A percentile compares a stretch with the other conserved stretches of the same genome.
phyloP scores from a whole-genome alignment of 2,797 vertebrate species.

The Merluccius polli region DNA sequence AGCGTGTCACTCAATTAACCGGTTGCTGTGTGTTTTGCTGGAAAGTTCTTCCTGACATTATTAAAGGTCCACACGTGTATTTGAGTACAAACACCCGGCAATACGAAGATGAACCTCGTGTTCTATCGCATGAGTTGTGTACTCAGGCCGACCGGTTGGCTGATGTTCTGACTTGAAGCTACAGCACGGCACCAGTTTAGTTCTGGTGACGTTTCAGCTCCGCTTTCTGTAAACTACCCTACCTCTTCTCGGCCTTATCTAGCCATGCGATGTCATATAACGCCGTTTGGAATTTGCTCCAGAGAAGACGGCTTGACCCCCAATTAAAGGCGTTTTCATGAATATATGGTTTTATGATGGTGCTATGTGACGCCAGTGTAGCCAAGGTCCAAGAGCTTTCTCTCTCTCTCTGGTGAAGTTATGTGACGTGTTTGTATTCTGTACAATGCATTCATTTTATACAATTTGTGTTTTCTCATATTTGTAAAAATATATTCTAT shows the following conservation, averaged over 20 bases:
- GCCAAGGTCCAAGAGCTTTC: not conserved
- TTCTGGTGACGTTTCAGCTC: not conserved
- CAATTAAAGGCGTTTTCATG: not conserved
- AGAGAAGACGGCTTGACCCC: not conserved
- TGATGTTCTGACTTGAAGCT: no score
- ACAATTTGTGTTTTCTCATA: no score
- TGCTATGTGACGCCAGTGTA: not conserved
- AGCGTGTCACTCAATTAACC: not conserved
- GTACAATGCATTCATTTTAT: not conserved
- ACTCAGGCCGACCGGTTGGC: not conserved
- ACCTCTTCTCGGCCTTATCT: not conserved
- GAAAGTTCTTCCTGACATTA: no score
- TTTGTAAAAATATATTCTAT: not conserved
- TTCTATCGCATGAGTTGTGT: not conserved
- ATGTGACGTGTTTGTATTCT: not conserved
- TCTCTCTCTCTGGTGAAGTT: not conserved
- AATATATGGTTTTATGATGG: not conserved
- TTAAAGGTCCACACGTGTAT: no score
- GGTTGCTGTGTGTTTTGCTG: no score
- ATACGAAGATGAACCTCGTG: not conserved
- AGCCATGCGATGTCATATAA: not conserved
- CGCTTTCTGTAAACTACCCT: not conserved
- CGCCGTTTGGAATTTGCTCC: not conserved
- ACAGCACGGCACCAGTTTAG: not conserved
- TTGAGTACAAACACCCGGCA: not conserved